Evolutionary conservation across 2,888 invertebrate species (phyloP).

Genomic region (Muschampia plurimacula): DNA sequence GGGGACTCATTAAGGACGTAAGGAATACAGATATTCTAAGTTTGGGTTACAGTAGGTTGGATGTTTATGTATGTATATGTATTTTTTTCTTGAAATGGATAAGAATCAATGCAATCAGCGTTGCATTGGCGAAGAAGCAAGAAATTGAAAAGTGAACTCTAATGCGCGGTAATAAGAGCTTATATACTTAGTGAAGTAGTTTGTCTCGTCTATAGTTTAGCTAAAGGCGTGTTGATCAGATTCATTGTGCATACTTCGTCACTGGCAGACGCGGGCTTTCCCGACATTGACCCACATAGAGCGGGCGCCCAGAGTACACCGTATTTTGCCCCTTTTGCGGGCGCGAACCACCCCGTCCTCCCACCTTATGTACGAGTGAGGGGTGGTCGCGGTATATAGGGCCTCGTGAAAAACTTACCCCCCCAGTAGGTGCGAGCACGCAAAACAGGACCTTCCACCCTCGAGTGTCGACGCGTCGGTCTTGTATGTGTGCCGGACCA

Average conservation of each 20-base stretch:
- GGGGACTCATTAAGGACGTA: neutral
- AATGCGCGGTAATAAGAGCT: conserved; percentile 56
- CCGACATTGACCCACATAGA: conserved; percentile 87
- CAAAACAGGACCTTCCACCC: conserved; percentile 84
- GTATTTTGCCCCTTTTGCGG: conserved; percentile 87
- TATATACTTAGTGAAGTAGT: conserved; percentile 53
- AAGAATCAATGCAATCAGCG: neutral
- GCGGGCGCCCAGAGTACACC: conserved; percentile 85
- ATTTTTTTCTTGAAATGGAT: neutral
- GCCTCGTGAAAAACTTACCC: conserved; percentile 86
- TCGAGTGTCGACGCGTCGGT: conserved; percentile 72
- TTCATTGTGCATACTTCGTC: conserved; percentile 86
- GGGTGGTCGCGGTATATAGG: conserved; percentile 86
- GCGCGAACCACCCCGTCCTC: conserved; percentile 83
- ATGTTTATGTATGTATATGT: neutral
- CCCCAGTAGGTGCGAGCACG: conserved; percentile 80
- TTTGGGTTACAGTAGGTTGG: no score
- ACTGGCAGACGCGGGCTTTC: conserved; percentile 86
- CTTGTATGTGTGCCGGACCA: conserved; percentile 68
- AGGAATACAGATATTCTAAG: no score
- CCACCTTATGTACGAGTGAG: conserved; percentile 84
- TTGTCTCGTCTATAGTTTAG: conserved; percentile 73
- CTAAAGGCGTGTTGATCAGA: conserved; percentile 83
- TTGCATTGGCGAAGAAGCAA: neutral
- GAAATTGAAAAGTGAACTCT: conserved; percentile 57